phyloP scores from a whole-genome alignment of 2,888 invertebrate species.

The Teleiodes luculella region DNA sequence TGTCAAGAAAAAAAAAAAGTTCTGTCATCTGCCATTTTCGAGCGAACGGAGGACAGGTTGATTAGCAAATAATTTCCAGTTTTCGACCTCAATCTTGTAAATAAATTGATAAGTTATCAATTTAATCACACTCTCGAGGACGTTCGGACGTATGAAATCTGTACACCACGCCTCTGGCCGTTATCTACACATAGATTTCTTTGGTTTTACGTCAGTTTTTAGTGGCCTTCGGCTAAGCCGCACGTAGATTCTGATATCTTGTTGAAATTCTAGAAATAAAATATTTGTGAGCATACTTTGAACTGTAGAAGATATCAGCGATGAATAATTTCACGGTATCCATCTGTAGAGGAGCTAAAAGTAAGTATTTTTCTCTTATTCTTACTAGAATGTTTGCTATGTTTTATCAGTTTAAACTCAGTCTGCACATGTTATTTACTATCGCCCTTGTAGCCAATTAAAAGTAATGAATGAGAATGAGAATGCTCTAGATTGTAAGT shows the following conservation, averaged over 20 bases:
- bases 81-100: not conserved
- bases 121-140: slow-evolving; percentile 3
- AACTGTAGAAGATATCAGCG: slow-evolving; percentile 51
- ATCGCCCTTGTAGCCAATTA: not conserved
- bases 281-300: not conserved
- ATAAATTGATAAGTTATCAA: slow-evolving; percentile 9
- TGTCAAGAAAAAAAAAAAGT: too few relatives aligned
- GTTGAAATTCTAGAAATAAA: not conserved
- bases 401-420: not conserved
- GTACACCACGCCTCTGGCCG: slow-evolving; percentile 1
- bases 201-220: slow-evolving; percentile 6
- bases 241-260: not conserved
- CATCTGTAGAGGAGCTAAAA: slow-evolving; percentile 56
- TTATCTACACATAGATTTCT: not conserved
- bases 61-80: not conserved
- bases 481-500: not conserved
- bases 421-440: not conserved
- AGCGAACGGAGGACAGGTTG: not conserved
- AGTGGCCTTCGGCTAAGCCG: not conserved
- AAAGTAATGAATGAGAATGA: not conserved
- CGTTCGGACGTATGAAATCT: slow-evolving; percentile 16
- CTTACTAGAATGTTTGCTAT: not conserved
- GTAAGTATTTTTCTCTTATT: slow-evolving; percentile 47
- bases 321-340: slow-evolving; percentile 66
- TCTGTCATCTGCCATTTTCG: not conserved